Evolutionary conservation across 1,140 invertebrate genomes (phyloP), one percentile per base, ranked within the genome.

Genomic region (Odontomachus brunneus): DNA sequence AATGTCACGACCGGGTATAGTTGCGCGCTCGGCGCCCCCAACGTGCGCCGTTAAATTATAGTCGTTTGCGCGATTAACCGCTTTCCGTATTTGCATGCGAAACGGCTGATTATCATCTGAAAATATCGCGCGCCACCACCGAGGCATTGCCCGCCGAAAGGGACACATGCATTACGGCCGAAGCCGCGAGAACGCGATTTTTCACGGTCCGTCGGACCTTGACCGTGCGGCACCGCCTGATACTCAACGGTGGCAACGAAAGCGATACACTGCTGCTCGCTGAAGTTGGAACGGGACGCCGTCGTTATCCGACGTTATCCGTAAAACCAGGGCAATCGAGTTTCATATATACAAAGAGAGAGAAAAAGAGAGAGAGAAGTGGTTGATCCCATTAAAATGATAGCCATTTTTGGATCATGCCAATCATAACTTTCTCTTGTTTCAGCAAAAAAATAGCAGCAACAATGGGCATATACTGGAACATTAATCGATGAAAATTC

Each of bases 81-180:
- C n/a, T 76, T 66, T 84, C 33, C 76, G 76, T 82, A 84, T 84
- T 84, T 66, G 66, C 76, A 82, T 73, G 82, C 63, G 53, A 80
- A 75, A 84, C 83, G 22, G 66, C 49, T 63, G 66, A 82, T 84
- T 84, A 84, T 84, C 83, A 84, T 84, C 76, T 84, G 72, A 82
- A 84, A 84, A 78, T 76, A 49, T 63, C n/a, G 44, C 51, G 38
- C n/a, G 62, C 26, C 29, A 63, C 62, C 15, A n/a, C 22, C 60
- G 44, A 22, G 49, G 17, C 60, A 48, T 29, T 49, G 51, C 22
- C 38, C 49, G 82, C 73, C 82, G 60, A 83, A 83, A 83, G 81
- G 51, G 81, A 83, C 81, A 83, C 81, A 78, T 19, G 75, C 22
- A 53, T 65, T 66, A 26, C 38, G 7, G 53, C 12, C 51, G 26